These are phyloP conservation scores for Microcebus ravelobensis DNA, from an alignment of 2,113 vertebrate species.

Conservation along the genomic window DNA sequence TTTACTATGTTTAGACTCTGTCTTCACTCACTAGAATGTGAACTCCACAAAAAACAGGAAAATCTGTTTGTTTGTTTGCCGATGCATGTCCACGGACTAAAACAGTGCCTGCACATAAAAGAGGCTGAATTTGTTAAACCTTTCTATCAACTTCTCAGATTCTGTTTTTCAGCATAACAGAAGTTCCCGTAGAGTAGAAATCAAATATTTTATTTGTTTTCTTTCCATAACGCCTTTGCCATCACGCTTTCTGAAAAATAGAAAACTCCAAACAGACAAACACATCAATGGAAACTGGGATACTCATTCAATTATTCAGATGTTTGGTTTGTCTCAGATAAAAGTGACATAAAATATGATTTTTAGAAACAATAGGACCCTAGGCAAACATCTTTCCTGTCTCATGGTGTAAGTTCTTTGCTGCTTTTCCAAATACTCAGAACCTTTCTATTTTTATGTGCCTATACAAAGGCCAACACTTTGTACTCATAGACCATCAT, in stretches of 20 bases:
- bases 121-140: background rate
- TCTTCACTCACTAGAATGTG: background rate
- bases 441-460: background rate
- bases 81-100: background rate
- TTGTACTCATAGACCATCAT: background rate
- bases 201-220: background rate
- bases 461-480: background rate
- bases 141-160: background rate
- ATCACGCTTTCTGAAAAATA: slow-evolving; percentile 17
- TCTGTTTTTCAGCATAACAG: background rate
- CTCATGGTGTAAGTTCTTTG: background rate
- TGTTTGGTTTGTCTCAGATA: background rate
- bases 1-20: background rate
- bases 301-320: background rate
- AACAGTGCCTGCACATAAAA: background rate
- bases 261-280: background rate
- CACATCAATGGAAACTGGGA: background rate
- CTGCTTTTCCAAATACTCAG: background rate
- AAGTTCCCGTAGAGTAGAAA: background rate
- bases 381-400: background rate
- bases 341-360: background rate
- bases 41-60: background rate
- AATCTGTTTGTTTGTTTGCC: background rate
- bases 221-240: background rate
- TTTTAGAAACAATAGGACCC: background rate